Conservation (phyloP, 2,888 invertebrate species). For the Cephus rjabovi region DNA sequence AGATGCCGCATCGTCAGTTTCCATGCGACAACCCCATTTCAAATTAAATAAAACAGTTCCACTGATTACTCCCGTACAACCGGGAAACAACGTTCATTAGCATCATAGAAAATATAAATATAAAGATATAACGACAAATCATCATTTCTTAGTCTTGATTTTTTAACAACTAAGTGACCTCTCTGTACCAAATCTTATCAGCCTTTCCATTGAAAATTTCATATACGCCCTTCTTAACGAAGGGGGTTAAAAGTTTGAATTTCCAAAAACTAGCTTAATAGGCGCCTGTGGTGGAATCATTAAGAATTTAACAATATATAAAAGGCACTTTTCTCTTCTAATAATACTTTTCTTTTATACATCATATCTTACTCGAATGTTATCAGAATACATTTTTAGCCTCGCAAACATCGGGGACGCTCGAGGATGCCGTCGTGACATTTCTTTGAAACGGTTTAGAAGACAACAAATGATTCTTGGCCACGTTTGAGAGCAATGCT, state of each 20-base stretch:
- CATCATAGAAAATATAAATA: not conserved
- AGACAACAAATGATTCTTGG: constrained; percentile 50
- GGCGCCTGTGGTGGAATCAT: not conserved
- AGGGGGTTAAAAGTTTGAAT: not conserved
- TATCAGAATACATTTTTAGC: constrained; percentile 47
- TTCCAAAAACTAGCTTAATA: not conserved
- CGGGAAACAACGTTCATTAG: constrained; percentile 3
- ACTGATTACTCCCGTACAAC: not conserved
- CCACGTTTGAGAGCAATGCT: constrained; percentile 72
- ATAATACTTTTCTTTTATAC: not conserved
- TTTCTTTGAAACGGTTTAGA: constrained; percentile 54
- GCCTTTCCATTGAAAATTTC: not conserved
- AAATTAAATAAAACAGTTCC: not conserved
- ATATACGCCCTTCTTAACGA: not conserved
- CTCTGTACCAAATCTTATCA: not conserved
- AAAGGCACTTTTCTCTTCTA: not conserved
- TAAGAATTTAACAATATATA: not conserved
- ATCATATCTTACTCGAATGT: not conserved
- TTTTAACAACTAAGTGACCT: not conserved
- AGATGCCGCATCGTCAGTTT: not conserved
- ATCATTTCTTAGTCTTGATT: not conserved
- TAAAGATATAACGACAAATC: not conserved
- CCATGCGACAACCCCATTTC: not conserved
- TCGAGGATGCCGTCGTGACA: constrained; percentile 39
- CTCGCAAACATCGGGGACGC: constrained; percentile 40